Evolutionary conservation across 1,140 invertebrate genomes (phyloP).

Genomic region (Zophobas morio): DNA sequence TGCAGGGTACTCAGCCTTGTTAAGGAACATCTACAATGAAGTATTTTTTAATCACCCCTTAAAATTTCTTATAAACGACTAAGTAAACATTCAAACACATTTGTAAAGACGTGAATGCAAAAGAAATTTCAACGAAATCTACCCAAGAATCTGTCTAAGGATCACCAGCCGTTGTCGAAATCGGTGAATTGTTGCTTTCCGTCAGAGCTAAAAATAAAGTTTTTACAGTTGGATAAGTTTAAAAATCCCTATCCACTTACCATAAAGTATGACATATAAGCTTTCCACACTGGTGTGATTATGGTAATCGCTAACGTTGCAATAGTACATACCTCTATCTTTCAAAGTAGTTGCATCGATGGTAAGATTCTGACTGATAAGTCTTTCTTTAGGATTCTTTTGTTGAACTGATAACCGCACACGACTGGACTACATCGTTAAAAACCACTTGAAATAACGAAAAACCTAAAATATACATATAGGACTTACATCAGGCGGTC

Average conservation of each 20-base stretch:
- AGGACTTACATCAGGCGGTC: conserved; percentile 52
- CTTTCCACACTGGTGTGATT: conserved; percentile 58
- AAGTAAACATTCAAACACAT: too few species aligned
- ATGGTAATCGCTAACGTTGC: conserved; percentile 66
- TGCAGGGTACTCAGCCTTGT: too few species aligned
- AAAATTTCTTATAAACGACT: too few species aligned
- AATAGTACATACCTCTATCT: conserved; percentile 72
- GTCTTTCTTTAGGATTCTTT: neutral
- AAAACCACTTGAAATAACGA: conserved; percentile 31
- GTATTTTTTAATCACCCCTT: too few species aligned
- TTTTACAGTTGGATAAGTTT: too few species aligned
- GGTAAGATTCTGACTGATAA: conserved; percentile 58
- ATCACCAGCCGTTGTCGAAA: conserved; percentile 33
- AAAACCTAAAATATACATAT: conserved; percentile 34
- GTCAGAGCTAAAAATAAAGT: conserved; percentile 63
- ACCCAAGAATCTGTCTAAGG: too few species aligned
- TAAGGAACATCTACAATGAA: too few species aligned
- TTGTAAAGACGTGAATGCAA: too few species aligned
- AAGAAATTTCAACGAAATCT: too few species aligned
- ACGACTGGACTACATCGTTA: conserved; percentile 47
- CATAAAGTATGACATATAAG: conserved; percentile 67
- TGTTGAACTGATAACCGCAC: conserved; percentile 15
- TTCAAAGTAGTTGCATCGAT: conserved; percentile 67
- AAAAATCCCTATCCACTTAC: conserved; percentile 60
- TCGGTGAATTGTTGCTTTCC: conserved; percentile 61